These are phyloP conservation scores for Stichodactyla helianthus DNA, from an alignment of 64 coral and sea anemone species.

Conservation along the genomic window DNA sequence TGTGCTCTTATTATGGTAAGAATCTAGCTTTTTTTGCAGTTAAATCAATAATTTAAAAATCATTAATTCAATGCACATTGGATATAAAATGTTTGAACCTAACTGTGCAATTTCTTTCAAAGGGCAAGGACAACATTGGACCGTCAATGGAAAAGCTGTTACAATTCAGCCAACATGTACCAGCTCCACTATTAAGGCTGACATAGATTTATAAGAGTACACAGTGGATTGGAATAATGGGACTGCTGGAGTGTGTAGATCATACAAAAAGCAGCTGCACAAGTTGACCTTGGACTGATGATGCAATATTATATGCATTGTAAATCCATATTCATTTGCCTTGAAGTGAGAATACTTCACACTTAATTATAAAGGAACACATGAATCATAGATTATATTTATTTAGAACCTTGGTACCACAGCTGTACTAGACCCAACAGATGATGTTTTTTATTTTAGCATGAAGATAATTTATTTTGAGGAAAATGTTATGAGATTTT, in stretches of 20 bases:
- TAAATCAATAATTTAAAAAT: neutral
- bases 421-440: too few relatives aligned
- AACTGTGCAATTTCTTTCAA: neutral
- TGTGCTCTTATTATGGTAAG: constrained; percentile 79
- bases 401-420: neutral
- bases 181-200: neutral
- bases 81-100: neutral
- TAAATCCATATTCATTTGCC: neutral
- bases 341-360: neutral
- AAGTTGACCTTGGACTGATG: constrained; percentile 7
- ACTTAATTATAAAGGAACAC: neutral
- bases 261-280: constrained; percentile 6
- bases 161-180: neutral
- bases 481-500: neutral
- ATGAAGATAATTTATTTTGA: neutral
- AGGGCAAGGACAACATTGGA: neutral
- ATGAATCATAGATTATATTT: neutral
- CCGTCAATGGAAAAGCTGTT: neutral
- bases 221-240: neutral
- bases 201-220: neutral
- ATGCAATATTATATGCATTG: neutral
- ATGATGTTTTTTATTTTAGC: too few relatives aligned
- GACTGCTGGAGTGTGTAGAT: constrained; percentile 25
- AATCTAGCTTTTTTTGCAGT: neutral
- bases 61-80: neutral